Conservation (phyloP, 2,113 vertebrate species). For the Irena cyanogastra region DNA sequence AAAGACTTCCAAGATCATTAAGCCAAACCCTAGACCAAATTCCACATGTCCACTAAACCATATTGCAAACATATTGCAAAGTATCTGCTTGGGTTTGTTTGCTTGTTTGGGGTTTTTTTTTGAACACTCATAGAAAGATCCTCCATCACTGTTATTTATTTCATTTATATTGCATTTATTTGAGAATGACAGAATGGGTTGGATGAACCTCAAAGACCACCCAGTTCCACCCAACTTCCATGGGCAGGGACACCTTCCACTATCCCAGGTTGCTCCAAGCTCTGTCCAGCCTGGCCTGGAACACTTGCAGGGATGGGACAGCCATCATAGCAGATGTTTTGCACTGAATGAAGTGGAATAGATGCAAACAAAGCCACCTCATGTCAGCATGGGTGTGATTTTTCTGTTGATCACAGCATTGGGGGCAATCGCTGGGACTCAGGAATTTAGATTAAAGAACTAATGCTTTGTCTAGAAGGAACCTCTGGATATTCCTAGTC, state of each 20-base stretch:
- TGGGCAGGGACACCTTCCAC: background rate
- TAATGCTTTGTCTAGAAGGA: background rate
- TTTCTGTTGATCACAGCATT: background rate
- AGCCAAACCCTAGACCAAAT: background rate
- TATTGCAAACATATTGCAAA: background rate
- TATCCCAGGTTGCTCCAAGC: background rate
- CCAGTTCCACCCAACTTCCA: background rate
- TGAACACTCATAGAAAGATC: background rate
- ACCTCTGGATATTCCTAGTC: background rate
- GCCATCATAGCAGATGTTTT: background rate
- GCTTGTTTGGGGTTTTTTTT: too few relatives aligned
- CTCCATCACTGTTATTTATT: background rate
- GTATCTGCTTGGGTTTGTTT: background rate
- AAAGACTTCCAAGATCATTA: background rate
- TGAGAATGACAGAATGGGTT: background rate
- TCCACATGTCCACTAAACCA: background rate
- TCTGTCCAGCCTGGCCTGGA: background rate
- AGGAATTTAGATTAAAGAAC: background rate
- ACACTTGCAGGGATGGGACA: background rate
- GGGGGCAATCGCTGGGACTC: background rate
- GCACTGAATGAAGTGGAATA: background rate
- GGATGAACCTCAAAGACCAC: background rate
- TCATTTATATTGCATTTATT: background rate
- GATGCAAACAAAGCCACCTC: background rate
- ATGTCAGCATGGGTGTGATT: background rate